Percentiles rank a stretch among this genome's conserved stretches.
Evolutionary conservation across 2,113 vertebrate genomes (phyloP).

Genomic region (Gracilinanus agilis): DNA sequence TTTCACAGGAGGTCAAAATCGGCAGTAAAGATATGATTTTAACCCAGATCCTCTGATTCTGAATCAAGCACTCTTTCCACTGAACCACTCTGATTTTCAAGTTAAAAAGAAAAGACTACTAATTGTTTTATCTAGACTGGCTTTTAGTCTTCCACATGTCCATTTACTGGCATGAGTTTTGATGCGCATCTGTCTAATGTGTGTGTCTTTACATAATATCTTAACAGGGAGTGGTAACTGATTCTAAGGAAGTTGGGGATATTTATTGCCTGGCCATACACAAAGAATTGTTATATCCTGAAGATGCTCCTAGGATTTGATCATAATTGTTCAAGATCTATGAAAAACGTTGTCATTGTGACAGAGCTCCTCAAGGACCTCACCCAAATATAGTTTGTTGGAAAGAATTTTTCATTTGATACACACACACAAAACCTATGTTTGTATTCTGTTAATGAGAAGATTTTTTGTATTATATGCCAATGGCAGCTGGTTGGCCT

Average conservation of each 20-base stretch:
- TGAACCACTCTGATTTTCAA: too few species aligned
- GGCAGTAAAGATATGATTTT: neutral
- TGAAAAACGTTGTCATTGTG: neutral
- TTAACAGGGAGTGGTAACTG: neutral
- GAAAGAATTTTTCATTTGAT: neutral
- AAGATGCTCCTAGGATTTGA: neutral
- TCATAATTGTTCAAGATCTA: neutral
- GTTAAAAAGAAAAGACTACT: too few species aligned
- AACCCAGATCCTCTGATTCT: neutral
- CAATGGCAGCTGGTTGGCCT: neutral
- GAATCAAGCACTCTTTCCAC: too few species aligned
- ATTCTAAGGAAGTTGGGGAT: neutral
- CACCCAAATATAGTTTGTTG: neutral
- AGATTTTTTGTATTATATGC: neutral
- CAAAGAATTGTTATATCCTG: neutral
- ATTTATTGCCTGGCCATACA: neutral
- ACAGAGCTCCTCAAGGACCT: neutral
- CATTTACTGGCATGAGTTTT: neutral
- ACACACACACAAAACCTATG: neutral
- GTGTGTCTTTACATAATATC: neutral
- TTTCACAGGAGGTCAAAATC: neutral
- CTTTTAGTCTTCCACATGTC: neutral
- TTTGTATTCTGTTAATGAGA: neutral
- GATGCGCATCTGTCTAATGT: neutral
- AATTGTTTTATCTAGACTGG: neutral